Conservation (phyloP, 1,140 invertebrate species). For the Hetaerina americana region DNA sequence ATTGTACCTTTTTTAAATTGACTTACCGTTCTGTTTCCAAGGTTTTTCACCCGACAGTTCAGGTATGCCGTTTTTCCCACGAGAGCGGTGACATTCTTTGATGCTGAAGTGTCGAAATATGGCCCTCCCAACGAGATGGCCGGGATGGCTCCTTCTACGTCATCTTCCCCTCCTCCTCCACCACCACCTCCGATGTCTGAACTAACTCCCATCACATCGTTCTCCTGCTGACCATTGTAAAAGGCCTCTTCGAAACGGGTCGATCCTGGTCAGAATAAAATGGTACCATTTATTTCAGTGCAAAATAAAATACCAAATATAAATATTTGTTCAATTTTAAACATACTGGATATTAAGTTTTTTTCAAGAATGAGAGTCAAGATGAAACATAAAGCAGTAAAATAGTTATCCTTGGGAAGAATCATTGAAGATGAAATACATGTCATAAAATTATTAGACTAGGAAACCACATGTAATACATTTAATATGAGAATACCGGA, state of each 20-base stretch:
- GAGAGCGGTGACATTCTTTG: conserved; percentile 64
- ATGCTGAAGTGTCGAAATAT: conserved; percentile 56
- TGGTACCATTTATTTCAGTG: neutral
- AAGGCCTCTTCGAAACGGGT: neutral
- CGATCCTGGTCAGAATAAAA: neutral
- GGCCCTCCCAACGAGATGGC: conserved; percentile 33
- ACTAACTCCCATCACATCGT: neutral
- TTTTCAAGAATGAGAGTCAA: too few relatives aligned
- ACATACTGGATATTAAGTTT: too few relatives aligned
- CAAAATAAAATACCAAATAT: too few relatives aligned
- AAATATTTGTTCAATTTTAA: too few relatives aligned
- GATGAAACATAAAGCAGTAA: too few relatives aligned
- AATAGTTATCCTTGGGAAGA: too few relatives aligned
- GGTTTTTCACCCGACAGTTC: conserved; percentile 62
- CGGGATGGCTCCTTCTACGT: neutral
- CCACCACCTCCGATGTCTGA: neutral
- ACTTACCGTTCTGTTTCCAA: conserved; percentile 66
- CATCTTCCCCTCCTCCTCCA: neutral
- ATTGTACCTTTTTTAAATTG: too few relatives aligned
- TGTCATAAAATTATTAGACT: too few relatives aligned
- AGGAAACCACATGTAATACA: too few relatives aligned
- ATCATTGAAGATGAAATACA: too few relatives aligned
- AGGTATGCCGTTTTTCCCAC: conserved; percentile 65
- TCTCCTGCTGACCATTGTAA: neutral
- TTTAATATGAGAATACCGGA: too few relatives aligned